Evolutionary conservation across 2,888 invertebrate genomes (phyloP), one percentile per base, ranked within the genome.

Genomic region (Andricus quercusramuli): DNA sequence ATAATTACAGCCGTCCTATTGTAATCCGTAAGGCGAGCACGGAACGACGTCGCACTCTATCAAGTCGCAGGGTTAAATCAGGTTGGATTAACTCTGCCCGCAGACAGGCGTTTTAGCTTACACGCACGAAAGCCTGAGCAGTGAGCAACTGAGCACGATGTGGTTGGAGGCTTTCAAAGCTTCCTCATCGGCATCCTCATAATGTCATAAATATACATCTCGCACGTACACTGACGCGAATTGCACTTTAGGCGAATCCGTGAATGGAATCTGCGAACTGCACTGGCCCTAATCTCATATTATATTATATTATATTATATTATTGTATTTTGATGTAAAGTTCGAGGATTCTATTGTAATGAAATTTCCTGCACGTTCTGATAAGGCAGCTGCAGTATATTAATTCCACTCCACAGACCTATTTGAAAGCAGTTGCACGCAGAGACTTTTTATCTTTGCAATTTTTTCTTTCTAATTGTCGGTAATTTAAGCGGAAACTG

Each of bases 1-100:
- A 74, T 74, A 74, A 74, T 74, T 74, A 74, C 70, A 74, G 56
- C 51, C 70, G 51, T 74, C 70, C 70, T 32, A 74, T 74, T 74
- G 51, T 74, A 74, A 74, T 74, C 70, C 70, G 32, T 51, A 74
- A 74, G 70, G 70, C 70, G 70, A 56, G 70, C 51, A 74, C 32
- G 56, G 32, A 32, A 74, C 32, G 70, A 74, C 70, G 56, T 51
- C 70, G 70, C 51, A 74, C 70, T 74, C 70, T 56, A 74, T 74
- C 70, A 74, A 74, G 70, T 74, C 51, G 51, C 56, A 74, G 70
- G 47, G 56, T 56, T 74, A 74, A 74, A 74, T 74, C 70, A 74
- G 70, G 70, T 74, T 74, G 70, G 70, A 74, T 74, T 74, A 74
- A 74, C 51, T 74, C 70, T 74, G 29, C 25, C 70, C 70, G 56